Conservation (phyloP, 2,888 invertebrate species). For the Holacanthella duospinosa region DNA sequence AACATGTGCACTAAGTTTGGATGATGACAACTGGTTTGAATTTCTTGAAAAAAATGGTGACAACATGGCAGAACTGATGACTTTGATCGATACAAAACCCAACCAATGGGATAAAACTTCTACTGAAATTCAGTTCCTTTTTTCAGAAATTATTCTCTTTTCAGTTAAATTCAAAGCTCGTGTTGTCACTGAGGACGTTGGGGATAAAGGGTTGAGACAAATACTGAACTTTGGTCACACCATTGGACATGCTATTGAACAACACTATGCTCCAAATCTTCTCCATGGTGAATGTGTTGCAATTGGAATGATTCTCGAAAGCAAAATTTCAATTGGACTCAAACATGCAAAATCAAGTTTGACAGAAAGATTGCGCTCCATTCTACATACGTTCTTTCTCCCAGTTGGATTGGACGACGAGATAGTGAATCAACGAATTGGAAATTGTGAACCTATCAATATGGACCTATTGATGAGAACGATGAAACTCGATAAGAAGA, state of each 20-base stretch:
- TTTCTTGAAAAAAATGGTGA: neutral
- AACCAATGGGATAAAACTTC: neutral
- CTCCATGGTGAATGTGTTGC: constrained; percentile 11
- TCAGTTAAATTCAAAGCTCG: constrained; percentile 1
- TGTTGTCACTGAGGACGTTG: constrained; percentile 1
- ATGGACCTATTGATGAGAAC: neutral
- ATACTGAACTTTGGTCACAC: constrained; percentile 11
- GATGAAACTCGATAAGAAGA: constrained; percentile 3
- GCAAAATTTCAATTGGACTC: neutral
- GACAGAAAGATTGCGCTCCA: neutral
- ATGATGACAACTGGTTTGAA: neutral
- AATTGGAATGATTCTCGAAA: constrained; percentile 7
- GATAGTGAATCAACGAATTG: neutral
- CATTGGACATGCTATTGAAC: constrained; percentile 7
- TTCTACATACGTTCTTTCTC: neutral
- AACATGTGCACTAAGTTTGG: neutral
- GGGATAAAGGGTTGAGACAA: neutral
- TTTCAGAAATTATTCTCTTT: neutral
- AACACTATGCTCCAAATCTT: neutral
- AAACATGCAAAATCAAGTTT: neutral
- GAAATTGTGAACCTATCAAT: no score
- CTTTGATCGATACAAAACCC: no score
- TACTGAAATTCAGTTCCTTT: neutral
- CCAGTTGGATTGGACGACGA: neutral
- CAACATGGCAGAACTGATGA: neutral